These are phyloP conservation scores for Cercopithecus mona DNA, from an alignment of 2,113 vertebrate genomes.

Conservation along the genomic window DNA sequence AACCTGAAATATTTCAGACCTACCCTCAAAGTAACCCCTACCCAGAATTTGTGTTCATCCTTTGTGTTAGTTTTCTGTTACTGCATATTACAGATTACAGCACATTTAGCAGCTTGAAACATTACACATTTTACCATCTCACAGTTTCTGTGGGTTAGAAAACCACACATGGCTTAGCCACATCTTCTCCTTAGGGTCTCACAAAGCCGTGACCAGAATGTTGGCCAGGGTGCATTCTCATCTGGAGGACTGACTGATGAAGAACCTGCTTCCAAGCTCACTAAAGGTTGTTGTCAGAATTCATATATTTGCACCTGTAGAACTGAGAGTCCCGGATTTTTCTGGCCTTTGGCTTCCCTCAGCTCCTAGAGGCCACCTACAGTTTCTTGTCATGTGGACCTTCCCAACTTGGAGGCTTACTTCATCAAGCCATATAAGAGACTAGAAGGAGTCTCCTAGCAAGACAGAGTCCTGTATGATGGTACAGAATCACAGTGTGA, in stretches of 20 bases:
- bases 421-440: not conserved
- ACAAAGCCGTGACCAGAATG: not conserved
- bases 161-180: not conserved
- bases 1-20: not conserved
- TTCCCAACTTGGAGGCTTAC: not conserved
- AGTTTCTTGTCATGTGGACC: not conserved
- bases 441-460: not conserved
- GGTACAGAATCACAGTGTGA: not conserved
- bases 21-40: not conserved
- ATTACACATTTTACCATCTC: not conserved
- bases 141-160: not conserved
- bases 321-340: not conserved
- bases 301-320: not conserved
- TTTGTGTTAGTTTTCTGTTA: not conserved
- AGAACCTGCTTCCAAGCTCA: not conserved
- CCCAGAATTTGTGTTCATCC: not conserved
- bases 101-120: not conserved
- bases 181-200: not conserved
- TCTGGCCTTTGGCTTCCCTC: not conserved
- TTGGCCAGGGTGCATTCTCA: no score
- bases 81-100: not conserved
- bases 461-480: not conserved
- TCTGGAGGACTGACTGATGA: not conserved
- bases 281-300: not conserved
- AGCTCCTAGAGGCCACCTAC: not conserved